Base-by-base conservation (phyloP, 2,797 vertebrate species). In the Danio aesculapii region DNA sequence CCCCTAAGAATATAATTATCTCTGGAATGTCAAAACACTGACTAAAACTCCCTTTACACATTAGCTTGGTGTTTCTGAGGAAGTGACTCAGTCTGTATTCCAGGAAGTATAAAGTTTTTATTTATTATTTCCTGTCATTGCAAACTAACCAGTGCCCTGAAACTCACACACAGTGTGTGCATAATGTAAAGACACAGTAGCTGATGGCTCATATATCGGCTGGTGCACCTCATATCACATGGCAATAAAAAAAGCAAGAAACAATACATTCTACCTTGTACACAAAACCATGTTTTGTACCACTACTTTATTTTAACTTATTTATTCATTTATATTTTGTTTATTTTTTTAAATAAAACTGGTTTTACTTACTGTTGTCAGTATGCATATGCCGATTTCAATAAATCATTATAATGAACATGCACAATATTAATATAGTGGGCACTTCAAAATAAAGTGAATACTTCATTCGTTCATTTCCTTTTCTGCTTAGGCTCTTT, bases 81-180 rank as follows among this genome's bases (percentile, higher is more conserved):
- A 83, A 75, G 2, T 57, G 8, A 77, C 10, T 12, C 16, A 6
- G 46, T 8, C 77, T 66, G 12, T 11, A 58, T 14, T 52, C 39
- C 50, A 75, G 79, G 75, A 85, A 79, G 77, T 50, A 75, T n/a
- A 52, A 41, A n/a, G 47, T 19, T 41, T 73, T 30, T 30, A 30
- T 30, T 30, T 30, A 30, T 30, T 30, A 81, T 59, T 76, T 86
- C 79, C 79, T 86, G 75, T 73, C 16, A 59, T 8, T 53, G 53
- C 47, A 59, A 58, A 43, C 8, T 63, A 13, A 66, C 58, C 43
- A 13, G 21, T 49, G 30, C 47, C 39, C 19, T 6, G 10, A 21
- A 73, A 55, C 49, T 11, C 63, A 68, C 47, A 3, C 30, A 83
- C 9, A 43, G 6, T 8, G 5, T 1, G 5, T 30, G 19, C 44